A percentile compares a stretch with the other conserved stretches of the same genome.
Conservation (phyloP, 1,140 invertebrate genomes). For the Mizuhopecten yessoensis region DNA sequence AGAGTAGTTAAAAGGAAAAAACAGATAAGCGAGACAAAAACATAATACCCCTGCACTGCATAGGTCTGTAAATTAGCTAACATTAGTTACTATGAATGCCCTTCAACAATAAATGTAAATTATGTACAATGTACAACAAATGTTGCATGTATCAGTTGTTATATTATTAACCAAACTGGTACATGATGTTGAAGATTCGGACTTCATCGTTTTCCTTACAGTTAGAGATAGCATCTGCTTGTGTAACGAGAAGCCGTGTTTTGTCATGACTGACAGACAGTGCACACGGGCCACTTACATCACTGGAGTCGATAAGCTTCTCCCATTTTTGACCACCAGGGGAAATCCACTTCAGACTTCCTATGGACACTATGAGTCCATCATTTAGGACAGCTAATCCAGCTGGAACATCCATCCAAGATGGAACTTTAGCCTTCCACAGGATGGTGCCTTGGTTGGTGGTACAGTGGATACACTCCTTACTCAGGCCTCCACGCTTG, state of each 20-base stretch:
- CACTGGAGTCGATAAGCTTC: conserved; percentile 3
- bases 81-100: too few relatives aligned
- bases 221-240: conserved; percentile 36
- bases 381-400: conserved; percentile 11
- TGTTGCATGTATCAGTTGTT: too few relatives aligned
- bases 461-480: conserved; percentile 33
- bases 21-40: too few relatives aligned
- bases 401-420: conserved; percentile 30
- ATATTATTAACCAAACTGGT: conserved; percentile 15
- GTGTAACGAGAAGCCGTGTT: conserved; percentile 40
- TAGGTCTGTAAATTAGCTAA: too few relatives aligned
- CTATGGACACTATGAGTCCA: conserved; percentile 7
- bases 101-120: too few relatives aligned
- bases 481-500: conserved; percentile 20
- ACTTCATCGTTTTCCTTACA: conserved; percentile 41
- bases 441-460: not conserved
- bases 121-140: too few relatives aligned
- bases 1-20: too few relatives aligned
- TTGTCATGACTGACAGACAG: conserved; percentile 40
- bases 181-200: not conserved
- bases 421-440: conserved; percentile 41
- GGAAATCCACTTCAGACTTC: conserved; percentile 23
- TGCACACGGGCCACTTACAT: not conserved
- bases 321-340: not conserved
- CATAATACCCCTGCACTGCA: too few relatives aligned